A percentile compares a stretch with the other conserved stretches of the same genome.
These are phyloP conservation scores for Zaprionus lachaisei DNA, from an alignment of 1,140 invertebrate species.

Conservation along the genomic window DNA sequence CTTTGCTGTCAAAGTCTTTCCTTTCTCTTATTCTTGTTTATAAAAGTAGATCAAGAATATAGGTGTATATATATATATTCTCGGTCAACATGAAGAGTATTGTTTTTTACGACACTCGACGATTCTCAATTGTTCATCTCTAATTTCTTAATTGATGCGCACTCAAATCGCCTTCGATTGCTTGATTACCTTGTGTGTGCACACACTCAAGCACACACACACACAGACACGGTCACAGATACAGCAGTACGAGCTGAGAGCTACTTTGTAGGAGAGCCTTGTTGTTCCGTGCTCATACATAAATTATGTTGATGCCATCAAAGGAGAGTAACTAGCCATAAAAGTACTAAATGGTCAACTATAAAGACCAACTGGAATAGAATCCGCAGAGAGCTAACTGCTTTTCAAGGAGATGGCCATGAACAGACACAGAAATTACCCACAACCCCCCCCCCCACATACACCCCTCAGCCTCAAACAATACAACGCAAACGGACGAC, in stretches of 20 bases:
- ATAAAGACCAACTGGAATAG: slow-evolving; percentile 51
- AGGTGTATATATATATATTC: not conserved
- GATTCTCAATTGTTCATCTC: not conserved
- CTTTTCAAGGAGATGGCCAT: slow-evolving; percentile 27
- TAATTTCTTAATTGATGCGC: slow-evolving; percentile 19
- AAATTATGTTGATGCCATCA: slow-evolving; percentile 81
- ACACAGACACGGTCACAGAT: not conserved
- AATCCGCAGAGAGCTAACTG: slow-evolving; percentile 25
- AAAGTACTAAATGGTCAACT: slow-evolving; percentile 70
- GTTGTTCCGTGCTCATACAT: slow-evolving; percentile 78
- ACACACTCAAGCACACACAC: not conserved
- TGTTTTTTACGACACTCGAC: no score
- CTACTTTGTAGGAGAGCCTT: slow-evolving; percentile 65
- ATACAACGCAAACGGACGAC: slow-evolving; percentile 54
- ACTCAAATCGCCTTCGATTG: slow-evolving; percentile 32
- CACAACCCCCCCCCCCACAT: not conserved
- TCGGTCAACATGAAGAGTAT: not conserved
- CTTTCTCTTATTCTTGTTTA: no score
- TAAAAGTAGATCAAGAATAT: no score
- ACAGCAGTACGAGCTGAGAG: not conserved
- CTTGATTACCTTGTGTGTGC: slow-evolving; percentile 35
- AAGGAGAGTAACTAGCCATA: slow-evolving; percentile 72
- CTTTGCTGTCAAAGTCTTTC: no score
- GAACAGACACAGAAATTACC: slow-evolving; percentile 29
- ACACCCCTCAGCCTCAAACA: not conserved